Conservation (phyloP, 2,797 vertebrate genomes). For the Mormyrops boulengeri region DNA sequence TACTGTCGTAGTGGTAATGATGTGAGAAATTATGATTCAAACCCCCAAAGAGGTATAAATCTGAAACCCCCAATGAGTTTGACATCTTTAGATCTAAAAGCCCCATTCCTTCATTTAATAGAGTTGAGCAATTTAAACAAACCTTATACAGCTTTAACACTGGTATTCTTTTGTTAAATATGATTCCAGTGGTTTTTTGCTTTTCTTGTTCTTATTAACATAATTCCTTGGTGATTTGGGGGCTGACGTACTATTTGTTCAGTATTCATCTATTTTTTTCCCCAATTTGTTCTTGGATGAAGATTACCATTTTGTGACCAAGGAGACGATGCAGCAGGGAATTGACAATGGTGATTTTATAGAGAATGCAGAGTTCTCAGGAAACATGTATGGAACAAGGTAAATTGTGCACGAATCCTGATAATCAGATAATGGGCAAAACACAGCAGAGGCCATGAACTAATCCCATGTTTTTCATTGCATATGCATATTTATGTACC, state of each 20-base stretch:
- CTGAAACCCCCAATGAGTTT: not conserved
- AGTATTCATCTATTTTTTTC: not conserved
- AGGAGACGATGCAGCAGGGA: slow-evolving; percentile 75
- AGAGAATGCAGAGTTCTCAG: slow-evolving; percentile 84
- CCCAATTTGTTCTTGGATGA: slow-evolving; percentile 21
- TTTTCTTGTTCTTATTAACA: not conserved
- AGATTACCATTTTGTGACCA: slow-evolving; percentile 93
- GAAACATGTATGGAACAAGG: slow-evolving; percentile 95
- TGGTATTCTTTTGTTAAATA: not conserved
- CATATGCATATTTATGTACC: not conserved
- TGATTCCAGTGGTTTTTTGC: not conserved
- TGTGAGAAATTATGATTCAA: not conserved
- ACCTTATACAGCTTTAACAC: not conserved
- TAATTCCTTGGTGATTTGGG: not conserved
- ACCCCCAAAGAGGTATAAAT: not conserved
- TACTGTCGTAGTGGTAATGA: not conserved
- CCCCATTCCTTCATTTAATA: not conserved
- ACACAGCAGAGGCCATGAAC: not conserved
- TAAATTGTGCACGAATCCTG: slow-evolving; percentile 36
- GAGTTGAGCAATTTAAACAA: not conserved
- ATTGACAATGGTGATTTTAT: slow-evolving; percentile 81
- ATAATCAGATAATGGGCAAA: not conserved
- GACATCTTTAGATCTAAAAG: not conserved
- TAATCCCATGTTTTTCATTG: not conserved
- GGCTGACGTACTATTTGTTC: not conserved